Conservation (phyloP, 2,888 invertebrate genomes). For the Agonum fuliginosum region DNA sequence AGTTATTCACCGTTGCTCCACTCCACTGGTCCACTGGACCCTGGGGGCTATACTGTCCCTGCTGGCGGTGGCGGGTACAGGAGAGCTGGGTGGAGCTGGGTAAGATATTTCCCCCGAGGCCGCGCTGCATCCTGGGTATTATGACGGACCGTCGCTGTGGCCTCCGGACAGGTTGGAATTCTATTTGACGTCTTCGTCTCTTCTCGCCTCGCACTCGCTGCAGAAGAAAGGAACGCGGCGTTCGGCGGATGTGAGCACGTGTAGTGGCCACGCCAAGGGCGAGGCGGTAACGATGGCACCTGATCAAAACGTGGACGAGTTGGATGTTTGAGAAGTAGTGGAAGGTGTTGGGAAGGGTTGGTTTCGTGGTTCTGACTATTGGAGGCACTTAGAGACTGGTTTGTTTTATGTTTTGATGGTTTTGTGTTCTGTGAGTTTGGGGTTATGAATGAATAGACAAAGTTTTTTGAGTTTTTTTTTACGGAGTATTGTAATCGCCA, state of each 20-base stretch:
- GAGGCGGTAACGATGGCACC: conserved; percentile 61
- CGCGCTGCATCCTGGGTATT: conserved; percentile 67
- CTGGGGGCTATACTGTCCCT: conserved; percentile 68
- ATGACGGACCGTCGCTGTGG: conserved; percentile 68
- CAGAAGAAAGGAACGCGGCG: background rate
- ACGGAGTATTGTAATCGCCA: no score
- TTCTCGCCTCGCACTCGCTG: conserved; percentile 47
- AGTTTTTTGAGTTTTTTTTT: no score
- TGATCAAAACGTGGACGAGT: conserved; percentile 33
- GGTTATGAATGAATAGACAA: no score
- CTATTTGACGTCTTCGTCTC: conserved; percentile 65
- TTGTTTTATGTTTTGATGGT: no score
- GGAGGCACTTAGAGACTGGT: no score
- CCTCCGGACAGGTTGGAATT: conserved; percentile 68
- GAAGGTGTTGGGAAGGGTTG: background rate
- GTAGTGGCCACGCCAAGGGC: conserved; percentile 33
- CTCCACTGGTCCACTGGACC: conserved; percentile 30
- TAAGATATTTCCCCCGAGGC: conserved; percentile 70
- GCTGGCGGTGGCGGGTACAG: conserved; percentile 67
- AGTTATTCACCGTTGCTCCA: no score
- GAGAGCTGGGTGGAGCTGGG: conserved; percentile 68
- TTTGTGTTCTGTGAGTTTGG: no score
- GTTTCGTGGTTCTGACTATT: background rate
- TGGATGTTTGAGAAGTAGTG: conserved; percentile 2
- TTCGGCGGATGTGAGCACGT: conserved; percentile 14